Conservation (phyloP, 2,888 invertebrate species). For the Coenonympha arcania region DNA sequence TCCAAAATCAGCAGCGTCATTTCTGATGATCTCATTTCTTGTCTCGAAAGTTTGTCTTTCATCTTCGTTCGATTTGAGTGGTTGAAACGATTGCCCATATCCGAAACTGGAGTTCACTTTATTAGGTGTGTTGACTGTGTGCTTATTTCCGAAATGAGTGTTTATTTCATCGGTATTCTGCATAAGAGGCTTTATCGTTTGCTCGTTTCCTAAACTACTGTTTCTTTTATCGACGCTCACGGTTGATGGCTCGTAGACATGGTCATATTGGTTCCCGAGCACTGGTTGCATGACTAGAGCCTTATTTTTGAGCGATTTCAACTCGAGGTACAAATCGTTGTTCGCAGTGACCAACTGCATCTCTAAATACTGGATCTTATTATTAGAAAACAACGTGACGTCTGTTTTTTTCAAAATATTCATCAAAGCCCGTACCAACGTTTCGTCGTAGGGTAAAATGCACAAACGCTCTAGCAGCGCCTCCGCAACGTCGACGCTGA, state of each 20-base stretch:
- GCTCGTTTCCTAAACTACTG: conserved; percentile 2
- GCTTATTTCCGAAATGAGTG: conserved; percentile 2
- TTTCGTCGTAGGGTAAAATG: conserved; percentile 48
- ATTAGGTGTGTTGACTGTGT: too few species aligned
- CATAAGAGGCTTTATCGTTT: too few species aligned
- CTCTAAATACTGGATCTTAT: conserved; percentile 43
- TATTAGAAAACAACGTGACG: conserved; percentile 36
- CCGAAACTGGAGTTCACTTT: too few species aligned
- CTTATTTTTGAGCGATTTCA: conserved; percentile 28
- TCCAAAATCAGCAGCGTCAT: conserved; percentile 50
- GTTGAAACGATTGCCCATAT: too few species aligned
- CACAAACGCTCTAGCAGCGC: conserved; percentile 52
- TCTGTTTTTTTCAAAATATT: conserved; percentile 45
- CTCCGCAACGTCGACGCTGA: conserved; percentile 37
- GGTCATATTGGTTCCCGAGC: background rate
- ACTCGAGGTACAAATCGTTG: conserved; percentile 32
- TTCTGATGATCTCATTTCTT: conserved; percentile 19
- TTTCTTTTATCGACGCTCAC: background rate
- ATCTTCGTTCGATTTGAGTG: too few species aligned
- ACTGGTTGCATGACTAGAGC: conserved; percentile 9
- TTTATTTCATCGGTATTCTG: conserved; percentile 1
- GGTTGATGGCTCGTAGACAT: conserved; percentile 3
- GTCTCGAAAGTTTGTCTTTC: too few species aligned
- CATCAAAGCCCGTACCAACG: conserved; percentile 39
- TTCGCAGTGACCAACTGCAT: conserved; percentile 33